These are phyloP conservation scores for Melinaea marsaeus DNA, from an alignment of 2,888 invertebrate species.

Conservation along the genomic window DNA sequence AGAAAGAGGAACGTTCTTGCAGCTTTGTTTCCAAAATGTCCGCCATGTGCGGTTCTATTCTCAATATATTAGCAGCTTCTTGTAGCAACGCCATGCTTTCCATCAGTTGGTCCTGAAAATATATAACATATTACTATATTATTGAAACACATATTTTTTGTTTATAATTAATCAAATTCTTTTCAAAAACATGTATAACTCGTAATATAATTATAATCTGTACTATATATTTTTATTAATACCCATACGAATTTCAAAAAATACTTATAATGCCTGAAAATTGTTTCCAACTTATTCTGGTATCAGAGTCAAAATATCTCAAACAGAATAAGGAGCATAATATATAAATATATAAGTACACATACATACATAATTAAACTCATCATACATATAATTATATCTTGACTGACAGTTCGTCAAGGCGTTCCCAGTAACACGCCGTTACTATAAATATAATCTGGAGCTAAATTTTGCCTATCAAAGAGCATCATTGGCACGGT, in stretches of 20 bases:
- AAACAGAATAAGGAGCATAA: neutral
- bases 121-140: too few species aligned
- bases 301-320: too few species aligned
- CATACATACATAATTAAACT: too few species aligned
- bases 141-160: too few species aligned
- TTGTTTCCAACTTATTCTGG: too few species aligned
- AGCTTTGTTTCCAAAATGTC: slow-evolving; percentile 70
- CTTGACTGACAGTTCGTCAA: slow-evolving; percentile 15
- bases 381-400: slow-evolving; percentile 2
- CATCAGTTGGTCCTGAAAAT: slow-evolving; percentile 72
- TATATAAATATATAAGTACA: neutral
- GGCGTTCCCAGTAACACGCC: slow-evolving; percentile 8
- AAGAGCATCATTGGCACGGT: slow-evolving; percentile 20
- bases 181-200: too few species aligned
- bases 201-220: too few species aligned
- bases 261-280: too few species aligned
- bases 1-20: slow-evolving; percentile 53
- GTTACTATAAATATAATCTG: slow-evolving; percentile 33
- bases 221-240: too few species aligned
- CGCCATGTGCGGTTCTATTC: slow-evolving; percentile 79
- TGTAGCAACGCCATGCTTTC: slow-evolving; percentile 76
- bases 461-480: slow-evolving; percentile 28
- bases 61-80: slow-evolving; percentile 79
- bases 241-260: too few species aligned
- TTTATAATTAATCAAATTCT: too few species aligned